These are phyloP conservation scores for Planiliza haematocheilus DNA, from an alignment of 2,113 vertebrate genomes.

Conservation along the genomic window DNA sequence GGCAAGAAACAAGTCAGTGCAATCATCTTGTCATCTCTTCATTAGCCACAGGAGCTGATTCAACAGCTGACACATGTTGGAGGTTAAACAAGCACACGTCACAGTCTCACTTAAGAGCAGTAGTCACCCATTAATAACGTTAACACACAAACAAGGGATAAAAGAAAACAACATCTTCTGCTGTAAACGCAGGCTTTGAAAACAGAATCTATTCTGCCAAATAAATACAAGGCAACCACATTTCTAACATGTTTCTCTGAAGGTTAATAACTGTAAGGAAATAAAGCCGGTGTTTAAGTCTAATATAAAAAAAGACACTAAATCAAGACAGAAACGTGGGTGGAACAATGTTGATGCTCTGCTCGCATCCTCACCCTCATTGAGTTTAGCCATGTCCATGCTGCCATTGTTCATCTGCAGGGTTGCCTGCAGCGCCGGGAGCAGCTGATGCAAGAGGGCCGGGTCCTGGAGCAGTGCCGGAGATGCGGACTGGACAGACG, in stretches of 20 bases:
- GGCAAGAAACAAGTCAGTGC: not conserved
- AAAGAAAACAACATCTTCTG: too few relatives aligned
- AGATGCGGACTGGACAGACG: conserved; percentile 90
- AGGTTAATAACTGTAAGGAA: too few relatives aligned
- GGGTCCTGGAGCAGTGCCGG: conserved; percentile 95
- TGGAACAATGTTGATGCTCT: too few relatives aligned
- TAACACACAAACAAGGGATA: too few relatives aligned
- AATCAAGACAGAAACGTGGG: too few relatives aligned
- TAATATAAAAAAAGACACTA: too few relatives aligned
- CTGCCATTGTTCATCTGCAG: conserved; percentile 97
- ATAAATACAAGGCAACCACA: too few relatives aligned
- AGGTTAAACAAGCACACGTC: not conserved
- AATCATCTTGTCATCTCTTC: not conserved
- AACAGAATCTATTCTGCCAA: too few relatives aligned
- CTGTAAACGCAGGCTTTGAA: too few relatives aligned
- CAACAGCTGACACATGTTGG: not conserved
- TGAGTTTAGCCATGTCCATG: conserved; percentile 98
- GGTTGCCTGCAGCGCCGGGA: conserved; percentile 96
- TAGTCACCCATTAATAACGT: not conserved
- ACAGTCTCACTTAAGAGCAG: not conserved
- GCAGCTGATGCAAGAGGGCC: conserved; percentile 95
- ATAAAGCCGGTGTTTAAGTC: too few relatives aligned
- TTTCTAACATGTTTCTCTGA: too few relatives aligned
- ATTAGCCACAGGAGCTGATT: not conserved
- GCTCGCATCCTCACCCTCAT: conserved; percentile 88